These are phyloP conservation scores for Lophotriccus pileatus DNA, from an alignment of 2,797 vertebrate genomes.

Conservation along the genomic window DNA sequence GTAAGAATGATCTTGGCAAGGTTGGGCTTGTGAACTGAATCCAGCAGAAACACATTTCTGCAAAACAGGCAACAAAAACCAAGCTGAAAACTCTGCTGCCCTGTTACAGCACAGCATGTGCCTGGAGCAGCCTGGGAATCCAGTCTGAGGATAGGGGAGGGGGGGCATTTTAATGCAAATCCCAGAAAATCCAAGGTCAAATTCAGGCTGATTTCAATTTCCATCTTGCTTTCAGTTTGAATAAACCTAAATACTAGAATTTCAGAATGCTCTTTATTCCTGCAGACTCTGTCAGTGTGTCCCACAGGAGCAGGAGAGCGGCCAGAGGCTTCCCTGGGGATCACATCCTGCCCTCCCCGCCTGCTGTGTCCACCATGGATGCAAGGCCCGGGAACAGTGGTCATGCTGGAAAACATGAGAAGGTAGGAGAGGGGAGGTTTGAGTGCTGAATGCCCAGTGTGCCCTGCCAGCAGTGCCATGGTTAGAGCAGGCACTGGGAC, in stretches of 20 bases:
- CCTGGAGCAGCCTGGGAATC: not conserved
- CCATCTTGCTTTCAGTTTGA: not conserved
- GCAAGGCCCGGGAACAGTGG: accelerated
- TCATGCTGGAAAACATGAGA: accelerated
- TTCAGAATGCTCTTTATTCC: not conserved
- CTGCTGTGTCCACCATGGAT: not conserved
- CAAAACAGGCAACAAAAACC: not conserved
- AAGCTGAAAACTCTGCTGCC: not conserved
- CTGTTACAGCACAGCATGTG: accelerated
- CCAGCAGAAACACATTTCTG: not conserved
- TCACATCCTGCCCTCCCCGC: accelerated
- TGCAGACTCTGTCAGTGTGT: not conserved
- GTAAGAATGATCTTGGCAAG: not conserved
- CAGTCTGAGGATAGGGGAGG: accelerated
- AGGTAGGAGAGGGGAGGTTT: not conserved
- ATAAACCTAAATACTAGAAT: not conserved
- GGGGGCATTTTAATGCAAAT: not conserved
- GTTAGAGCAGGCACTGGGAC: not conserved
- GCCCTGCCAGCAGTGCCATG: not conserved
- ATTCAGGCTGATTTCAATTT: not conserved
- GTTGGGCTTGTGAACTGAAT: not conserved
- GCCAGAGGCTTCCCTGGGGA: not conserved
- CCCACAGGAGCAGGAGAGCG: not conserved
- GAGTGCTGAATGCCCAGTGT: accelerated
- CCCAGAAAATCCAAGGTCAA: not conserved